Evolutionary conservation across 2,888 invertebrate species (phyloP).

Genomic region (Pegoplata infirma): DNA sequence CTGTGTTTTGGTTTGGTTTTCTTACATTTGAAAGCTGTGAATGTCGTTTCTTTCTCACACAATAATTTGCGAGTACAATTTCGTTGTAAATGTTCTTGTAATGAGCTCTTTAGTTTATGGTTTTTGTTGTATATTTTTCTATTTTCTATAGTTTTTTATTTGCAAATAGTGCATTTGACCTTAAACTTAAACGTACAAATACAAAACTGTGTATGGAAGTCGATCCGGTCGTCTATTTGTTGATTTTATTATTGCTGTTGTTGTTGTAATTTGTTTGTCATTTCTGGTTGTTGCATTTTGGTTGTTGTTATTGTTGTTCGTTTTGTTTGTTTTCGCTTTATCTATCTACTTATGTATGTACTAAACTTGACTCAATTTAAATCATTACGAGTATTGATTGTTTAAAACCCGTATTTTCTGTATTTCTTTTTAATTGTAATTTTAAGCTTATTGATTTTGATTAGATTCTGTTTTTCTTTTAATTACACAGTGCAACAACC

Average conservation of each 20-base stretch:
- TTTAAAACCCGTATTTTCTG: conserved; percentile 28
- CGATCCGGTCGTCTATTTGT: conserved; percentile 15
- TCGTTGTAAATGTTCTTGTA: neutral
- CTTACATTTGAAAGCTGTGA: conserved; percentile 9
- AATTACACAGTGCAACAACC: neutral
- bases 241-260: neutral
- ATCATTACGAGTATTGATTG: conserved; percentile 57
- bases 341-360: too few relatives aligned
- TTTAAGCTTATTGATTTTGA: neutral
- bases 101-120: conserved; percentile 8
- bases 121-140: conserved; percentile 7
- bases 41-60: conserved; percentile 6
- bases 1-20: conserved; percentile 6
- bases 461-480: neutral
- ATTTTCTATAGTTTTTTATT: conserved; percentile 8
- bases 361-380: conserved; percentile 59
- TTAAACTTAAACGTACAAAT: conserved; percentile 55
- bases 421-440: neutral
- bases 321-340: neutral
- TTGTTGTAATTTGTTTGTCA: conserved; percentile 37
- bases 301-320: too few relatives aligned
- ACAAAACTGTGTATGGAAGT: too few relatives aligned
- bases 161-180: conserved; percentile 44
- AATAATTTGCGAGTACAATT: conserved; percentile 31
- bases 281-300: conserved; percentile 41